Evolutionary conservation across 2,888 invertebrate genomes (phyloP), one percentile per base, ranked within the genome.

Genomic region (Oligia fasciuncula): DNA sequence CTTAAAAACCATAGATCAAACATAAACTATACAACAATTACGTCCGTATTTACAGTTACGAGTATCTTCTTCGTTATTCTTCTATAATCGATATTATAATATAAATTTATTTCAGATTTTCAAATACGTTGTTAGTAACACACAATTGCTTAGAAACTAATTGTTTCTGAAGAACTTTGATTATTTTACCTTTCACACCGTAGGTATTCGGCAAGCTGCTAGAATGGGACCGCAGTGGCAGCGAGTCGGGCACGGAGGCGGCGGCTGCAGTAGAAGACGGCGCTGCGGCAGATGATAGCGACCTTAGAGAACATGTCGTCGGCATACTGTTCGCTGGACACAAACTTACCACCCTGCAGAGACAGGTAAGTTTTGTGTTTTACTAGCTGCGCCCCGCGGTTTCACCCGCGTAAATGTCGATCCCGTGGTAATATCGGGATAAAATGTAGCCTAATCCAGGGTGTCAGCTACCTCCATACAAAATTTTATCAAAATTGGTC

Each of bases 261-360:
- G 91, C 88, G 0, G 89, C 85, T 0, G 91, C 90, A 0, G 91
- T 86, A 0, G 93, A 93, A 74, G 91, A 94, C 89, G 90, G 93
- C 79, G 79, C 93, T 85, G 90, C 94, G 84, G 76, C 91, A 1
- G 95, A 93, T 94, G 97, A 95, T 93, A 97, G 90, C 83, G 99
- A 99, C 92, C 96, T 99, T 13, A 98, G 99, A 67, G 99, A 99
- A 92, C 99, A 99, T 93, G 99, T 99, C 97, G 99, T 99, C 68
- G 99, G 99, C 81, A 99, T 99, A 90, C 97, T 99, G 70, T 99
- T 99, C 94, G 99, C 99, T 79, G 97, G 99, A 72, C 99, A 99
- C 93, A 99, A 99, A 94, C 96, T 99, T 46, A 99, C 99, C 0
- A 98, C 99, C 90, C 97, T 99, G 75, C 99, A 99, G 94, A 98